Conservation (phyloP, 2,888 invertebrate genomes). For the Chironomus tentans region DNA sequence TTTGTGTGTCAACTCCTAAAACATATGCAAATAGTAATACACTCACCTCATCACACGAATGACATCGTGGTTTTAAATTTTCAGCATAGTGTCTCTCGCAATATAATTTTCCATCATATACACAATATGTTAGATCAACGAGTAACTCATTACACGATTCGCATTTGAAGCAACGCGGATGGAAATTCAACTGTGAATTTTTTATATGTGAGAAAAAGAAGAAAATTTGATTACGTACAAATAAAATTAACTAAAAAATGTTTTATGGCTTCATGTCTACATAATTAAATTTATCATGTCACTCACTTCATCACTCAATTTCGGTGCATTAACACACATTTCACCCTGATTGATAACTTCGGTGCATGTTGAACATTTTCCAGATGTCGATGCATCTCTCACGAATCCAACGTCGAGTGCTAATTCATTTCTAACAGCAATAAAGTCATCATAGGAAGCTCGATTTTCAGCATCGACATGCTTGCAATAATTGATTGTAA, state of each 20-base stretch:
- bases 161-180: slow-evolving; percentile 90
- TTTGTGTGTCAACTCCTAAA: not conserved
- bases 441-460: slow-evolving; percentile 86
- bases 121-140: slow-evolving; percentile 94
- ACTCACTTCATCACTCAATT: slow-evolving; percentile 56
- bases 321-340: slow-evolving; percentile 75
- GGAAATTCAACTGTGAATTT: slow-evolving; percentile 63
- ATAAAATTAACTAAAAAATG: not conserved
- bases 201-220: slow-evolving; percentile 25
- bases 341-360: slow-evolving; percentile 69
- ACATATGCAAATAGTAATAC: not conserved
- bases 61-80: slow-evolving; percentile 87
- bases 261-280: not conserved
- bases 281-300: not conserved
- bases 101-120: slow-evolving; percentile 75
- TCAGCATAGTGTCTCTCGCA: slow-evolving; percentile 97
- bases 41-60: slow-evolving; percentile 96
- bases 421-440: slow-evolving; percentile 87
- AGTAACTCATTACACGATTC: slow-evolving; percentile 81
- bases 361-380: slow-evolving; percentile 75
- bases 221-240: not conserved
- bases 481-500: slow-evolving; percentile 80
- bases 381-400: slow-evolving; percentile 51
- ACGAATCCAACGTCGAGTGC: slow-evolving; percentile 82
- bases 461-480: slow-evolving; percentile 70